Evolutionary conservation across 2,797 vertebrate genomes (phyloP), one percentile per base, ranked within the genome.

Genomic region (Muscicapa comitata): DNA sequence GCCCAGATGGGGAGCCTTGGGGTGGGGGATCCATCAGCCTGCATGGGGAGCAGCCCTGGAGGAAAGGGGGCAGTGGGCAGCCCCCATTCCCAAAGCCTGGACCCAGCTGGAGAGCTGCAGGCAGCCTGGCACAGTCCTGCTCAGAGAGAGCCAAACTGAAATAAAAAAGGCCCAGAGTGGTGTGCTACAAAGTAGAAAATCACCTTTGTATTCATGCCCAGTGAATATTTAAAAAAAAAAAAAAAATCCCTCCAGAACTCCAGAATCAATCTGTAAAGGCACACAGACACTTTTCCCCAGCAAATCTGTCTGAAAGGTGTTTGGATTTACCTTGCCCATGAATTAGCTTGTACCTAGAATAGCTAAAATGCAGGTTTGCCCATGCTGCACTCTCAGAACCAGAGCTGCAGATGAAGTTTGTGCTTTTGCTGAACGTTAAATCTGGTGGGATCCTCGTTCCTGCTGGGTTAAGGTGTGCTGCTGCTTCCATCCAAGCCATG

Each of bases 331-430:
- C 24, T 23, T 53, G 40, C 25, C 33, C 38, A 29, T 31, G 48
- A 57, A 23, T 13, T 25, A 50, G 28, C 17, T 71, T 20, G 10
- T 14, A 25, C 51, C 33, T 66, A 47, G 58, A 40, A 15, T 6
- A 73, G 58, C 28, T 54, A 70, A 55, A 88, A 70, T 6, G 48
- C 57, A 14, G 6, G 42, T 45, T 75, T 17, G 17, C 19, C 42
- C 24, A 7, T 9, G 28, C 72, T 93, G 13, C n/a, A 3, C 13
- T 26, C 62, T 43, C 5, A 38, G 47, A n/a, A 9, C 23, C 55
- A 6, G 9, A 23, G 47, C 0, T 31, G 45, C 66, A 31, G 14
- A 2, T 12, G 17, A 2, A 8, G 9, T 10, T 12, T 35, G 19
- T 70, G 66, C 50, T 68, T 68, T 33, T 67, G 43, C 2, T 7